Conservation (phyloP, 92 coral and sea anemone species). For the Ricordea florida region DNA sequence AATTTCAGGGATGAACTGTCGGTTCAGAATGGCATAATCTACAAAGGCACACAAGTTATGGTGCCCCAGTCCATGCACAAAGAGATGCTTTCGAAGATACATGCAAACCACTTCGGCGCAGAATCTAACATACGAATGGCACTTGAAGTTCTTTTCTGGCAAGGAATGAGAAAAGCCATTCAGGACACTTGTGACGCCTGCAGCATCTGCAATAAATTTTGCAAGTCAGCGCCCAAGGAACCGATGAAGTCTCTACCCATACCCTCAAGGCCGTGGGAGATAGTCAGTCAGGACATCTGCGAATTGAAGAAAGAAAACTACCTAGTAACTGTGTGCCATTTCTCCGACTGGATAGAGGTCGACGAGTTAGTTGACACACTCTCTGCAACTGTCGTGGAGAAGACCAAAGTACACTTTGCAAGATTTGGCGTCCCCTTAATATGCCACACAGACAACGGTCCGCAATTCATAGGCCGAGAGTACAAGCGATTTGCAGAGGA, state of each 20-base stretch:
- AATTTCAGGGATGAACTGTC: slow-evolving; percentile 47
- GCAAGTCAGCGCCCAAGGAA: slow-evolving; percentile 47
- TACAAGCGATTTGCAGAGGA: slow-evolving; percentile 8
- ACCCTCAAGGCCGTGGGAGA: slow-evolving; percentile 37
- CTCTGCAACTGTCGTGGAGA: slow-evolving; percentile 27
- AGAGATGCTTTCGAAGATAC: slow-evolving; percentile 37
- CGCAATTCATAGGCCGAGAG: too few species aligned
- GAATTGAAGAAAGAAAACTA: neutral
- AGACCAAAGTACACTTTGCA: slow-evolving; percentile 54
- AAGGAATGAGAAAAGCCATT: slow-evolving; percentile 35
- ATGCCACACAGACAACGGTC: too few species aligned
- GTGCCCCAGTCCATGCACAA: slow-evolving; percentile 43
- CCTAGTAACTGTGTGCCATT: slow-evolving; percentile 50
- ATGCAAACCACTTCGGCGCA: slow-evolving; percentile 36
- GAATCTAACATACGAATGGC: slow-evolving; percentile 36
- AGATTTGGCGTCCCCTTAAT: slow-evolving; percentile 53
- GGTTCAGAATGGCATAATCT: slow-evolving; percentile 39
- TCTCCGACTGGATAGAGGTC: slow-evolving; percentile 54
- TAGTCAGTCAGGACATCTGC: slow-evolving; percentile 47
- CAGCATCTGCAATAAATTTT: slow-evolving; percentile 43
- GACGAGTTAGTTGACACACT: slow-evolving; percentile 24
- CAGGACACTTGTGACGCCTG: slow-evolving; percentile 42
- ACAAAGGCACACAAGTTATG: slow-evolving; percentile 38
- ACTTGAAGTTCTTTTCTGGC: slow-evolving; percentile 57
- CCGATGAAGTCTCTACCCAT: slow-evolving; percentile 25